Evolutionary conservation across 1,140 invertebrate species (phyloP).

Genomic region (Drosophila persimilis): DNA sequence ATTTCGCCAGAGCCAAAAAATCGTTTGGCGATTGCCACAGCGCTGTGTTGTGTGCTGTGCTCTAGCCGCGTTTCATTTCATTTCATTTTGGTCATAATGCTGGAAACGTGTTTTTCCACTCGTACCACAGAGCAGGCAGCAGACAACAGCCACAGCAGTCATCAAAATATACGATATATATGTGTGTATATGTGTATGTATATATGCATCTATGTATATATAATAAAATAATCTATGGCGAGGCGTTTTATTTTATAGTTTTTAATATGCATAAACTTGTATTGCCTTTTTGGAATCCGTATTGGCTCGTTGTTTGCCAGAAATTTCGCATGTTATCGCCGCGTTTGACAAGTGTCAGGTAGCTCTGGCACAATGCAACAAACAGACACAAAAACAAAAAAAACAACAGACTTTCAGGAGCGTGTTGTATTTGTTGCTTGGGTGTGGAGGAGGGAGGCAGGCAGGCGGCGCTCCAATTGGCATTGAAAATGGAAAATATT

Average conservation of each 20-base stretch:
- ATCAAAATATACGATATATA: slow-evolving; percentile 38
- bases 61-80: slow-evolving; percentile 15
- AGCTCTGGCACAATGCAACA: slow-evolving; percentile 27
- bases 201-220: slow-evolving; percentile 43
- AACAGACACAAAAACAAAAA: slow-evolving; percentile 6
- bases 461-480: slow-evolving; percentile 6
- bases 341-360: slow-evolving; percentile 70
- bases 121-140: not conserved
- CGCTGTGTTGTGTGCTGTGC: not conserved
- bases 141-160: too few relatives aligned
- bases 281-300: slow-evolving; percentile 56
- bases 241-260: slow-evolving; percentile 53
- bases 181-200: slow-evolving; percentile 22
- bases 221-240: slow-evolving; percentile 66
- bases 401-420: slow-evolving; percentile 55
- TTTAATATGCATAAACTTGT: slow-evolving; percentile 78
- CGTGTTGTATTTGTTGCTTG: slow-evolving; percentile 39
- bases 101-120: slow-evolving; percentile 67
- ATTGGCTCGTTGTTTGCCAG: slow-evolving; percentile 29
- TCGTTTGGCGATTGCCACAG: slow-evolving; percentile 17
- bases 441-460: not conserved
- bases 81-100: slow-evolving; percentile 58
- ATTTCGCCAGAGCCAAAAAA: slow-evolving; percentile 28
- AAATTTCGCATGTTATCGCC: slow-evolving; percentile 79
- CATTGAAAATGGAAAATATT: slow-evolving; percentile 52